A percentile compares a stretch with the other conserved stretches of the same genome.
Conservation (phyloP, 2,888 invertebrate species). For the Pseudococcus jackbeardsleyi region DNA sequence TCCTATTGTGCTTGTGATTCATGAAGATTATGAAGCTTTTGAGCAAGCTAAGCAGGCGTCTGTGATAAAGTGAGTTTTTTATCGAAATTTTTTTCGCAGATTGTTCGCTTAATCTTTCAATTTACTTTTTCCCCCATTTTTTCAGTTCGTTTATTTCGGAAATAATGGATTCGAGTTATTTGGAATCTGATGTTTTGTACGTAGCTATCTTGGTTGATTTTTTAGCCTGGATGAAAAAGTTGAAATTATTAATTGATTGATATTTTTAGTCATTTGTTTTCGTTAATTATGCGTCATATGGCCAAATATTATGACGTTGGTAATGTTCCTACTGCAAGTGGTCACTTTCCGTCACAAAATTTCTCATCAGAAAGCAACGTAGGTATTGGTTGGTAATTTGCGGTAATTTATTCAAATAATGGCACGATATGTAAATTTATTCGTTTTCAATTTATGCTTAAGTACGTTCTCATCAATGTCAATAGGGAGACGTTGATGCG, state of each 20-base stretch:
- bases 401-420: neutral
- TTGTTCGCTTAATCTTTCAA: neutral
- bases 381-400: neutral
- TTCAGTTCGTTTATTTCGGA: conserved; percentile 77
- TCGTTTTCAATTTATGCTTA: neutral
- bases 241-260: neutral
- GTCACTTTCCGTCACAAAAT: conserved; percentile 71
- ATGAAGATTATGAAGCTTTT: conserved; percentile 80
- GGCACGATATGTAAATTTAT: neutral
- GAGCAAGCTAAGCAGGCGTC: conserved; percentile 57
- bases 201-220: conserved; percentile 70
- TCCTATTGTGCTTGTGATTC: conserved; percentile 82
- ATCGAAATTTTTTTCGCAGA: neutral
- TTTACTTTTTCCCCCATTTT: conserved; percentile 46
- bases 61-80: conserved; percentile 59
- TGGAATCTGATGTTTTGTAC: conserved; percentile 87
- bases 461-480: neutral
- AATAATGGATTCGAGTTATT: conserved; percentile 77
- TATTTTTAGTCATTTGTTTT: conserved; percentile 75
- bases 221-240: conserved; percentile 16
- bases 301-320: conserved; percentile 77
- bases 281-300: conserved; percentile 76
- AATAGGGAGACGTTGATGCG: neutral
- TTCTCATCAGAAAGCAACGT: conserved; percentile 19
- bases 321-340: conserved; percentile 72